A percentile compares a stretch with the other conserved stretches of the same genome.
Evolutionary conservation across 2,113 vertebrate species (phyloP).

Genomic region (Phrynosoma platyrhinos): DNA sequence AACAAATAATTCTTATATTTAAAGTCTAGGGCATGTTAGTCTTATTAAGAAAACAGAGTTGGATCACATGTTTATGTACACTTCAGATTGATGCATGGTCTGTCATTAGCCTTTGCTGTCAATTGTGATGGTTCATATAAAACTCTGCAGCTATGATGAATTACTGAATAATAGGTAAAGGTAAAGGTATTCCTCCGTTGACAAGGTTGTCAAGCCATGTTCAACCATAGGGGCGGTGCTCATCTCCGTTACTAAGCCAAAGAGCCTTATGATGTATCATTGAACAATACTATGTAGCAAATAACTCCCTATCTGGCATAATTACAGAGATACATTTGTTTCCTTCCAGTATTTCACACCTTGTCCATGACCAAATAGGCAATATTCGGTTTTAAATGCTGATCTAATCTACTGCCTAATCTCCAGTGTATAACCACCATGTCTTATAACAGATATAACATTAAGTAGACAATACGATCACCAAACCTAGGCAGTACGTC

Average conservation of each 20-base stretch:
- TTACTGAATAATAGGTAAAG: background rate
- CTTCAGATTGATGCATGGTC: background rate
- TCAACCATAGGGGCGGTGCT: too few species aligned
- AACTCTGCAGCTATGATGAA: background rate
- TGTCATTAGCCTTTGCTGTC: background rate
- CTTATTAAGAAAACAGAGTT: background rate
- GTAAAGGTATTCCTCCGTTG: too few species aligned
- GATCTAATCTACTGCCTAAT: conserved; percentile 12
- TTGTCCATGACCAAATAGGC: background rate
- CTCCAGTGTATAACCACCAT: background rate
- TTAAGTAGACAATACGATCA: conserved; percentile 16
- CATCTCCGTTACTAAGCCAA: too few species aligned
- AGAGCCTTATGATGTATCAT: too few species aligned
- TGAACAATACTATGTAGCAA: background rate
- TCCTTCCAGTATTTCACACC: background rate
- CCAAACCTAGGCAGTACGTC: background rate
- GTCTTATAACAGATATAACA: background rate
- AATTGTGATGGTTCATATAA: background rate
- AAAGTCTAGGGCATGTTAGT: background rate
- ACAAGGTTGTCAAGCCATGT: too few species aligned
- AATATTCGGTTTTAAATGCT: background rate
- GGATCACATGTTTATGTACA: too few species aligned
- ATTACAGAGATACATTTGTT: background rate
- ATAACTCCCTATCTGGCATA: conserved; percentile 10
- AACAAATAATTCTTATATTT: conserved; percentile 1